phyloP scores from a whole-genome alignment of 2,113 vertebrate species.

The Serinus canaria region DNA sequence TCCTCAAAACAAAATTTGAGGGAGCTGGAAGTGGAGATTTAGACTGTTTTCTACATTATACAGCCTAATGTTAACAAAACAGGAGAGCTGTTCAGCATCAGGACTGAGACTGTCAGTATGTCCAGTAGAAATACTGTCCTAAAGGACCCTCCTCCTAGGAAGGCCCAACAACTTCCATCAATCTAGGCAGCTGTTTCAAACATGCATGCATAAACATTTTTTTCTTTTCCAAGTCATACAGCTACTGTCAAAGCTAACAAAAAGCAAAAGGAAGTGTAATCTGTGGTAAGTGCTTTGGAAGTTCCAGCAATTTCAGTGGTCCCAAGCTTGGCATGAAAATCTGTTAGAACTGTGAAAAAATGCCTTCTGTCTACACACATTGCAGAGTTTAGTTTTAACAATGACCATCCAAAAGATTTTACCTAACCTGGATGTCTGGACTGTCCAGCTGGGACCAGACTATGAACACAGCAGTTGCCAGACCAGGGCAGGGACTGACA shows the following conservation, averaged over 20 bases:
- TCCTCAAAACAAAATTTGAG: background rate
- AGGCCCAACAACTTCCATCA: background rate
- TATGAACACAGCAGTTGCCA: background rate
- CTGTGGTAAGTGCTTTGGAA: background rate
- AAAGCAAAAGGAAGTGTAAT: background rate
- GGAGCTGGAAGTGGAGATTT: background rate
- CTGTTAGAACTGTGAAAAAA: background rate
- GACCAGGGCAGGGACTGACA: background rate
- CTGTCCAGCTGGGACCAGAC: background rate
- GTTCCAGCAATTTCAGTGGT: background rate
- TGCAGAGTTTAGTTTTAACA: background rate
- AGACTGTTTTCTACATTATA: background rate
- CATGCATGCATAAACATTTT: background rate
- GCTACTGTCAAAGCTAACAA: background rate
- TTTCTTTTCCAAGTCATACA: background rate
- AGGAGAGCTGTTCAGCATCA: background rate
- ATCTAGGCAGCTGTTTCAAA: background rate
- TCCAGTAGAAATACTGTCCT: fast-evolving
- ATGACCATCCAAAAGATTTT: background rate
- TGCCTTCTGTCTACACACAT: background rate
- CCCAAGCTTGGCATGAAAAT: background rate
- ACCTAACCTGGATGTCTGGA: background rate
- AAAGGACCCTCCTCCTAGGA: background rate
- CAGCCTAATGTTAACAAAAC: background rate
- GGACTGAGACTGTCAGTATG: background rate